Base-by-base conservation (phyloP, 2,113 vertebrate genomes). In the Halichoeres trimaculatus region DNA sequence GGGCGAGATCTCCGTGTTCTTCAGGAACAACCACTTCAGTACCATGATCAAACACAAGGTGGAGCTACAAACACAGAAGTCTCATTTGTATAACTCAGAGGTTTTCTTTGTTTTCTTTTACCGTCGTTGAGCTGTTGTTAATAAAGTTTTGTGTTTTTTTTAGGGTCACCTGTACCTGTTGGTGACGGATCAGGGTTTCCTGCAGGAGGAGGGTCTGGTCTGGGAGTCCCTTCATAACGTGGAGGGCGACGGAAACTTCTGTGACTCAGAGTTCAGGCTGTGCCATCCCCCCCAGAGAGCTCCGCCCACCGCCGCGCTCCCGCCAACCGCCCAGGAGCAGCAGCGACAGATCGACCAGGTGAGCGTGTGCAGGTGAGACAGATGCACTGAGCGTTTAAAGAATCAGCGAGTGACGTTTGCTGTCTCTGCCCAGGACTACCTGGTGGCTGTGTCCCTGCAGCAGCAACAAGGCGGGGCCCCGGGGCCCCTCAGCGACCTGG, bases 21-120 rank as follows among this genome's bases (percentile, higher is more conserved):
- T 99, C 93, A 94, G 97, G n/a, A 98, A 98, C 94, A 98, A 99
- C 91, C 97, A 96, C 93, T 99, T 99, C 84, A 97, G 96, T 88
- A 97, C 97, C 47, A 95, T 99, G 92, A 96, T 93, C 72, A 99
- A 99, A 88, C 95, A 98, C 94, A 88, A 97, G 96, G 97, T 97
- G 51, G 38, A 34, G 12, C 23, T 40, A 20, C 41, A 53, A 40
- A 17, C 61, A 34, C 60, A 60, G 3, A 3, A 4, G 30, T 30
- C 30, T 30, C 30, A 30, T n/a, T n/a, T n/a, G n/a, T n/a, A n/a
- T n/a, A n/a, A n/a, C n/a, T n/a, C n/a, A n/a, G n/a, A n/a, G n/a
- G n/a, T n/a, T n/a, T n/a, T n/a, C n/a, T n/a, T n/a, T n/a, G n/a
- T n/a, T n/a, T n/a, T n/a, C n/a, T n/a, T n/a, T n/a, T n/a, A n/a